Conservation (phyloP, 1,140 invertebrate species). For the Hyphantria cunea region DNA sequence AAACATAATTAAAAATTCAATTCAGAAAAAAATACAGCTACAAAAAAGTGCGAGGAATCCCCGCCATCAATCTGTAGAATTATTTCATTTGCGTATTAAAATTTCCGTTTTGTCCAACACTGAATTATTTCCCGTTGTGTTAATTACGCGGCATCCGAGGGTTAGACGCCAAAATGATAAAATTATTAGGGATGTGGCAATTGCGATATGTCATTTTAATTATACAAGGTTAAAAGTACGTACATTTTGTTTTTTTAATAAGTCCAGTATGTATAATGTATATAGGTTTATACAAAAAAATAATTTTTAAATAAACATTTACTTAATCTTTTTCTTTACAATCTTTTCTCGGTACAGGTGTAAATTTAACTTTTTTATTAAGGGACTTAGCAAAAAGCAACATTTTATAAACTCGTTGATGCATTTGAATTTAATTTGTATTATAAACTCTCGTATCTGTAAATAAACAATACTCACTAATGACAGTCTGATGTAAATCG, state of each 20-base stretch:
- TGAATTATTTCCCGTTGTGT: conserved; percentile 72
- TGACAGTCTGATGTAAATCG: conserved; percentile 30
- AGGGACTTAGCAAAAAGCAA: too few relatives aligned
- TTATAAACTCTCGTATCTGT: background rate
- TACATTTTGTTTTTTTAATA: too few relatives aligned
- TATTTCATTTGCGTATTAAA: conserved; percentile 81
- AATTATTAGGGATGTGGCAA: background rate
- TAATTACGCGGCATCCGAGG: conserved; percentile 61
- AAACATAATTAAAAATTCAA: conserved; percentile 80
- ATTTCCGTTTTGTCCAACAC: conserved; percentile 72
- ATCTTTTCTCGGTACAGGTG: too few relatives aligned
- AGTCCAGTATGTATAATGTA: too few relatives aligned
- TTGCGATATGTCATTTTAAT: background rate
- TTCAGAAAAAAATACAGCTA: conserved; percentile 42
- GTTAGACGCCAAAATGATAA: conserved; percentile 34
- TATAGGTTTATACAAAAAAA: too few relatives aligned
- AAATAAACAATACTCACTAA: conserved; percentile 33
- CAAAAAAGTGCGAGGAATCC: conserved; percentile 57
- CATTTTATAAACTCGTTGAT: too few relatives aligned
- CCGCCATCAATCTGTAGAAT: conserved; percentile 79
- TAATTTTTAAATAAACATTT: too few relatives aligned
- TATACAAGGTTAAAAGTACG: background rate
- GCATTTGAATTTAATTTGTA: too few relatives aligned
- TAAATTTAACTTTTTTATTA: too few relatives aligned
- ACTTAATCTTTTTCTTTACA: too few relatives aligned